Base-by-base conservation (phyloP, 2,797 vertebrate genomes). In the Crenuchus spilurus region DNA sequence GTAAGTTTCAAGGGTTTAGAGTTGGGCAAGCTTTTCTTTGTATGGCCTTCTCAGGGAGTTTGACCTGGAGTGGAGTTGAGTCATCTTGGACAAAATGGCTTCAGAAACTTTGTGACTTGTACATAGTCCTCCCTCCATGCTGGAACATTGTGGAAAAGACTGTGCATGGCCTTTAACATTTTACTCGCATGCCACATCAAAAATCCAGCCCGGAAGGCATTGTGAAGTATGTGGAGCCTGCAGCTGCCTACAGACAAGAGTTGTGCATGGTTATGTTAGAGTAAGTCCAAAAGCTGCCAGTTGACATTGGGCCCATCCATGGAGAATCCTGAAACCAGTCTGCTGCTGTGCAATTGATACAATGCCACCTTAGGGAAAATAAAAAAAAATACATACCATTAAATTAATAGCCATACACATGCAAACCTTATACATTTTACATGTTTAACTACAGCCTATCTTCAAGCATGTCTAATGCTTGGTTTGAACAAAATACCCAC, bases 301-400 rank as follows among this genome's bases (percentile, higher is more conserved):
- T 65, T 66, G 4, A 77, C 68, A 72, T 72, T 72, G 18, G 61
- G 39, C 3, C 61, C 51, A 57, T 76, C 68, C 61, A 71, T 71
- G 10, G 46, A 54, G 13, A 71, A n/a, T n/a, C n/a, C 30, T 9
- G 68, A 60, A 14, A 58, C 6, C 35, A 72, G 61, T 7, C 24
- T n/a, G 18, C 31, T 33, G 42, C 42, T 5, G 42, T 44, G 5
- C 42, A 44, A 44, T 44, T 7, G 42, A 44, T 44, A 13, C 42
- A 44, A 44, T 44, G 42, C 42, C 6, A 6, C 42, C 42, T 44
- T 44, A 8, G 5, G 42, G 44, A 48, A 48, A 48, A 48, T 48
- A 14, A 76, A 11, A 18, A 70, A 46, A 33, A 70, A 70, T 3
- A 37, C 4, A 37, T 4, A 37, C 10, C 4, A 37, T 4, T 37